phyloP scores from a whole-genome alignment of 2,888 invertebrate species.

The Noctua pronuba region DNA sequence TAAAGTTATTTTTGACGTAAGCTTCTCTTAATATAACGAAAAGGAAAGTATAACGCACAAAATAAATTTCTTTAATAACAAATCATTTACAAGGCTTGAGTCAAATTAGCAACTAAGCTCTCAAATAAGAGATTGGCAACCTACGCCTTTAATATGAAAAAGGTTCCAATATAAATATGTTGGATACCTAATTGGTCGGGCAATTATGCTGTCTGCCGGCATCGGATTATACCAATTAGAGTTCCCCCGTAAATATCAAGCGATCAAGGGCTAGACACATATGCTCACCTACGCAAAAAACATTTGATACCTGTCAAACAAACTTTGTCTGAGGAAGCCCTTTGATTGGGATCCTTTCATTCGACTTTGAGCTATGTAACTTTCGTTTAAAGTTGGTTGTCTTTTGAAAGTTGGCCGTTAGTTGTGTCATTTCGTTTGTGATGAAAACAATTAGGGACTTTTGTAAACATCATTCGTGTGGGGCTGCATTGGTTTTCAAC shows the following conservation, averaged over 20 bases:
- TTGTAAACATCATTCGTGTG: slow-evolving; percentile 27
- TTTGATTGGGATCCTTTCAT: background rate
- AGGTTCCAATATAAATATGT: slow-evolving; percentile 9
- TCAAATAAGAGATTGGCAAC: slow-evolving; percentile 34
- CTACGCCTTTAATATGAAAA: slow-evolving; percentile 24
- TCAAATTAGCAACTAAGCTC: slow-evolving; percentile 32
- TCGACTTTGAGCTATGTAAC: background rate
- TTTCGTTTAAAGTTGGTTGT: background rate
- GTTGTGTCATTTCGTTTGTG: slow-evolving; percentile 10
- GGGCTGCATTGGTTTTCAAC: slow-evolving; percentile 34
- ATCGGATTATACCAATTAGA: slow-evolving; percentile 60
- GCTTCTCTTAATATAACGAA: background rate
- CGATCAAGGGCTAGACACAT: slow-evolving; percentile 18
- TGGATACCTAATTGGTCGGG: slow-evolving; percentile 43
- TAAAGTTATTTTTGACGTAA: background rate
- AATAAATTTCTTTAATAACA: background rate
- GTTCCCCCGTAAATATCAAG: slow-evolving; percentile 24
- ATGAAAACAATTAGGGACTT: slow-evolving; percentile 32
- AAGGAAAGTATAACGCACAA: background rate
- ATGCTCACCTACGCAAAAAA: slow-evolving; percentile 29
- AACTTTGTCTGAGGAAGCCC: background rate
- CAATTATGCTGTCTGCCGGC: slow-evolving; percentile 39
- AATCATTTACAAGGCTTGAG: slow-evolving; percentile 21
- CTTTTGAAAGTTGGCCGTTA: background rate
- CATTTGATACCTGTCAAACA: slow-evolving; percentile 41